Evolutionary conservation across 2,113 vertebrate species (phyloP).

Genomic region (Aplodontia rufa): DNA sequence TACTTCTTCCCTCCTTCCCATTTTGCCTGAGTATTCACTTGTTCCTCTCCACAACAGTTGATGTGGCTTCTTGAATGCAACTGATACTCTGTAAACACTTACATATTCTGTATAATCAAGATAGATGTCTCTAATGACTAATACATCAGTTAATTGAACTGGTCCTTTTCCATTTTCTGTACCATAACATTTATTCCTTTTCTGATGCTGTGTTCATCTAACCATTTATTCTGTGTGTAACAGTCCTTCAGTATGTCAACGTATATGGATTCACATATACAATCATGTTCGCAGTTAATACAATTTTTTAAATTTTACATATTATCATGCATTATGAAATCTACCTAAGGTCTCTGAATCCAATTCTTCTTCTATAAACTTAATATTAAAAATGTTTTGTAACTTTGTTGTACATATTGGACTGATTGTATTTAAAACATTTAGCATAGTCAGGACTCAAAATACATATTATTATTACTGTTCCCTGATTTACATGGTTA

Average conservation of each 20-base stretch:
- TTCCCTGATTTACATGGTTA: constrained; percentile 33
- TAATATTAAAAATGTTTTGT: neutral
- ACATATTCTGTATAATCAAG: neutral
- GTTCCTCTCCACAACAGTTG: neutral
- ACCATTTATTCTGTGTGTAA: neutral
- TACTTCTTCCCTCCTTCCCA: neutral
- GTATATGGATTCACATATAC: neutral
- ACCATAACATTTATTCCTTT: neutral
- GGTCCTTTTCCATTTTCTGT: neutral
- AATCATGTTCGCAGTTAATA: neutral
- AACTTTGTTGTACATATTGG: neutral
- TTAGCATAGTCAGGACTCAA: neutral
- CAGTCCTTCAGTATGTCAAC: neutral
- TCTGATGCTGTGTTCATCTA: neutral
- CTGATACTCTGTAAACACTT: neutral
- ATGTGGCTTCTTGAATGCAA: neutral
- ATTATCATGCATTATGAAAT: neutral
- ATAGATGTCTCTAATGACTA: neutral
- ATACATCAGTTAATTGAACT: neutral
- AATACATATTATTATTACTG: neutral
- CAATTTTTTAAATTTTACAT: neutral
- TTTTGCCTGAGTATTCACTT: neutral
- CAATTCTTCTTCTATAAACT: neutral
- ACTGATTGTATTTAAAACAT: neutral
- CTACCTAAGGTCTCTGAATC: neutral